A percentile compares a stretch with the other conserved stretches of the same genome.
phyloP scores from a whole-genome alignment of 1,140 invertebrate species.

The Conopomorpha cramerella region DNA sequence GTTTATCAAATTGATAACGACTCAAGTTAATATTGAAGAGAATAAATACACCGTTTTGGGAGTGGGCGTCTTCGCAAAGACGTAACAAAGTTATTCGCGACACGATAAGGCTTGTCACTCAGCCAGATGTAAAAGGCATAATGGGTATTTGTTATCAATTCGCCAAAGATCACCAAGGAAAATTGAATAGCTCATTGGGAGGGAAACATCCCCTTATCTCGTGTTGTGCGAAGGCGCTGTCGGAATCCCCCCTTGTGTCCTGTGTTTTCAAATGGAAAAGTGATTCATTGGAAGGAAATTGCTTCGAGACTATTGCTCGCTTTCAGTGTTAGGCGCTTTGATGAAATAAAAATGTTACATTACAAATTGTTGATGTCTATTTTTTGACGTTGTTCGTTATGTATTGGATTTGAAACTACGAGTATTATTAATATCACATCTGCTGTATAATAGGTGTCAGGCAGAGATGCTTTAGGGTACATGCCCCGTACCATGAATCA shows the following conservation, averaged over 20 bases:
- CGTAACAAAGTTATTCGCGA: no score
- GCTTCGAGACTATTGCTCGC: background rate
- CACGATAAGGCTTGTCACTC: no score
- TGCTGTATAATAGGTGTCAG: no score
- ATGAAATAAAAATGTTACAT: background rate
- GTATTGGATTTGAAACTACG: background rate
- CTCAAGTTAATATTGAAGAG: no score
- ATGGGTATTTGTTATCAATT: background rate
- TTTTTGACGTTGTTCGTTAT: background rate
- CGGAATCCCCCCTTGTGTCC: background rate
- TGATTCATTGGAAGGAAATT: background rate
- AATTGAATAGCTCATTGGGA: background rate
- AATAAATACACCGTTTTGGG: no score
- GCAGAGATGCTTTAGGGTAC: no score
- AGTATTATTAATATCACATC: no score
- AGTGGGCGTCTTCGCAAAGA: no score
- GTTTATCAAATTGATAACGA: no score
- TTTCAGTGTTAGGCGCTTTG: background rate
- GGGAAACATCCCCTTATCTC: background rate
- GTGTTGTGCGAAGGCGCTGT: background rate
- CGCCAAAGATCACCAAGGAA: background rate
- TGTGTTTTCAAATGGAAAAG: background rate
- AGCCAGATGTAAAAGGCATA: no score
- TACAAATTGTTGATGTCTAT: background rate
- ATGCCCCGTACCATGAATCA: no score